Evolutionary conservation across 2,888 invertebrate genomes (phyloP).

Genomic region (Brachypalpus laphriformis): DNA sequence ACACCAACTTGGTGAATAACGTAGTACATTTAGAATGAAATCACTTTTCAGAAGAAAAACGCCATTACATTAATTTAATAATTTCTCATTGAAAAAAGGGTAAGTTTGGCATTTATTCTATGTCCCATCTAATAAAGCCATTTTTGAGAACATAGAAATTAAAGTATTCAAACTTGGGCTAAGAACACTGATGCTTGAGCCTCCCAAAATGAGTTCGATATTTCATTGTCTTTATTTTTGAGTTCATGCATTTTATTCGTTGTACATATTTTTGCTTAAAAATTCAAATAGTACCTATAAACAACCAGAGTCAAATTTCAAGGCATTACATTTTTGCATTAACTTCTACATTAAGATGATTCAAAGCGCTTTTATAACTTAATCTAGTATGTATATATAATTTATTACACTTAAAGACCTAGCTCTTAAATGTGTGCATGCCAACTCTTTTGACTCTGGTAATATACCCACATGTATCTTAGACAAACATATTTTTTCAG

Average conservation of each 20-base stretch:
- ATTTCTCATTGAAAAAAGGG: too few relatives aligned
- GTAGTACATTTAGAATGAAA: too few relatives aligned
- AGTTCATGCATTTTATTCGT: background rate
- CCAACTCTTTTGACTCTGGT: background rate
- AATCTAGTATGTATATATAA: too few relatives aligned
- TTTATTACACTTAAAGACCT: too few relatives aligned
- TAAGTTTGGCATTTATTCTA: too few relatives aligned
- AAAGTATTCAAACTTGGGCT: background rate
- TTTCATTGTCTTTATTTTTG: background rate
- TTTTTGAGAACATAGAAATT: background rate
- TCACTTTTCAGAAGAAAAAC: too few relatives aligned
- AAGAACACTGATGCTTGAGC: background rate
- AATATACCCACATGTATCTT: background rate
- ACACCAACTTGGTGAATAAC: too few relatives aligned
- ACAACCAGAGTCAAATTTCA: background rate
- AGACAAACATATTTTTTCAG: background rate
- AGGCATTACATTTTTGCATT: too few relatives aligned
- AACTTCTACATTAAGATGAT: too few relatives aligned
- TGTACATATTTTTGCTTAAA: constrained; percentile 7
- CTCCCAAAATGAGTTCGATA: background rate
- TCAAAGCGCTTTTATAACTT: background rate
- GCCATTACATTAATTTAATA: too few relatives aligned
- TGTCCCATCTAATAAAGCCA: too few relatives aligned
- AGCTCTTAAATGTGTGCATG: background rate
- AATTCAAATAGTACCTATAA: background rate